phyloP scores from a whole-genome alignment of 2,888 invertebrate species.

The Acanthosoma haemorrhoidale region DNA sequence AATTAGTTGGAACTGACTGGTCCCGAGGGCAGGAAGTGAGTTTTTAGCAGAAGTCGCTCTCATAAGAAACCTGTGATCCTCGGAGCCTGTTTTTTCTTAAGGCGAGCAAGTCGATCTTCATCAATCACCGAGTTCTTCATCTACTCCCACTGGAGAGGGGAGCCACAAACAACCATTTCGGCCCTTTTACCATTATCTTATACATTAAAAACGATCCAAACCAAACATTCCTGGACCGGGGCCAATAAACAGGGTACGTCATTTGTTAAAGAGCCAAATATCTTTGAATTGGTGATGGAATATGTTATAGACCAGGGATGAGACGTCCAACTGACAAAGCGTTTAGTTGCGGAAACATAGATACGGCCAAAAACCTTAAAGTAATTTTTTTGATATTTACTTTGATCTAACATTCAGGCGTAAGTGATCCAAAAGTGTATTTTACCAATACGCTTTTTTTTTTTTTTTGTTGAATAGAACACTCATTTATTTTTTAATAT shows the following conservation, averaged over 20 bases:
- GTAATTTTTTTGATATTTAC: no score
- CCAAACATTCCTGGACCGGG: background rate
- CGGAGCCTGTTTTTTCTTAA: background rate
- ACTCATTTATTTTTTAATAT: no score
- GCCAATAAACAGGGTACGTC: background rate
- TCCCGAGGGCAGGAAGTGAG: background rate
- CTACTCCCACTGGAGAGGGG: background rate
- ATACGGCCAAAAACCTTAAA: no score
- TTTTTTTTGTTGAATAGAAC: no score
- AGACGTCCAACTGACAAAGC: no score
- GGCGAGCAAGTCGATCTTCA: slow-evolving; percentile 11
- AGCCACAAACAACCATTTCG: slow-evolving; percentile 13
- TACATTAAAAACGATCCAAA: background rate
- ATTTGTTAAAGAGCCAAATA: background rate
- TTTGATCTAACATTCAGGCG: no score
- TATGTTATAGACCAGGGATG: no score
- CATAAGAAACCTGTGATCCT: background rate
- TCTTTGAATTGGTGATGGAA: no score
- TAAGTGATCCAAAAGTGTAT: no score
- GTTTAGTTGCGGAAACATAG: no score
- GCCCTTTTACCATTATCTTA: slow-evolving; percentile 17
- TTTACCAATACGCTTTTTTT: no score
- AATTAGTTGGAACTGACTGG: background rate
- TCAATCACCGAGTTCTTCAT: slow-evolving; percentile 15
- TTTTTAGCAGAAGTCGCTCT: background rate